Percentiles rank a stretch among this genome's conserved stretches.
phyloP scores from a whole-genome alignment of 64 coral and sea anemone species.

The Astreopora myriophthalma region DNA sequence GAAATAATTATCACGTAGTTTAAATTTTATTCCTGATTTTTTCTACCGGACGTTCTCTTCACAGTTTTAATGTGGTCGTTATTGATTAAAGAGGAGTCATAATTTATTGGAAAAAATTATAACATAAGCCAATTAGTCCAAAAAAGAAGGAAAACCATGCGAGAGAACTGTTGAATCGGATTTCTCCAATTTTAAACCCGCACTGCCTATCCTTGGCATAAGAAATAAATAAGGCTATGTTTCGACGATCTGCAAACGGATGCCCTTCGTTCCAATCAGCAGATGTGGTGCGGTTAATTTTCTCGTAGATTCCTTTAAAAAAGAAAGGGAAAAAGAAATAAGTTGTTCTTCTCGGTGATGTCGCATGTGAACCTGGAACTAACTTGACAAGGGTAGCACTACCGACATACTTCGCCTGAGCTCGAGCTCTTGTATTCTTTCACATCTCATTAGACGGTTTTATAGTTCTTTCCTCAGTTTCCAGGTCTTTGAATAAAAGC shows the following conservation, averaged over 20 bases:
- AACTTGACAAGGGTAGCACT: too few species aligned
- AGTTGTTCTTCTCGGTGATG: not conserved
- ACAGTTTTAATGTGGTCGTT: not conserved
- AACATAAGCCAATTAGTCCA: not conserved
- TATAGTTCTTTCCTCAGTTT: too few species aligned
- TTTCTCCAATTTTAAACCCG: conserved; percentile 37
- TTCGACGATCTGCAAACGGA: conserved; percentile 3
- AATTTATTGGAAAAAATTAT: conserved; percentile 5
- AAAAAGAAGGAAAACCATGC: conserved; percentile 17
- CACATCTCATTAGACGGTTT: too few species aligned
- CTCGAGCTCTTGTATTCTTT: too few species aligned
- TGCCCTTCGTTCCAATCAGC: conserved; percentile 21
- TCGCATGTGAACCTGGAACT: too few species aligned
- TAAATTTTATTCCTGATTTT: too few species aligned
- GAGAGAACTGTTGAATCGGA: conserved; percentile 10
- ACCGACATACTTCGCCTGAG: too few species aligned
- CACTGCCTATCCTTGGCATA: conserved; percentile 9
- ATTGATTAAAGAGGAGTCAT: not conserved
- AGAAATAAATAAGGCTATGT: conserved; percentile 16
- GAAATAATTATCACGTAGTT: too few species aligned
- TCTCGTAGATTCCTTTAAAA: conserved; percentile 27
- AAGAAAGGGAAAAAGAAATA: not conserved
- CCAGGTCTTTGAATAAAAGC: too few species aligned
- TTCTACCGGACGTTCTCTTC: too few species aligned
- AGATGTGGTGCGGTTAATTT: conserved; percentile 16